These are phyloP conservation scores for Erynnis tages DNA, from an alignment of 2,888 invertebrate genomes.

Conservation along the genomic window DNA sequence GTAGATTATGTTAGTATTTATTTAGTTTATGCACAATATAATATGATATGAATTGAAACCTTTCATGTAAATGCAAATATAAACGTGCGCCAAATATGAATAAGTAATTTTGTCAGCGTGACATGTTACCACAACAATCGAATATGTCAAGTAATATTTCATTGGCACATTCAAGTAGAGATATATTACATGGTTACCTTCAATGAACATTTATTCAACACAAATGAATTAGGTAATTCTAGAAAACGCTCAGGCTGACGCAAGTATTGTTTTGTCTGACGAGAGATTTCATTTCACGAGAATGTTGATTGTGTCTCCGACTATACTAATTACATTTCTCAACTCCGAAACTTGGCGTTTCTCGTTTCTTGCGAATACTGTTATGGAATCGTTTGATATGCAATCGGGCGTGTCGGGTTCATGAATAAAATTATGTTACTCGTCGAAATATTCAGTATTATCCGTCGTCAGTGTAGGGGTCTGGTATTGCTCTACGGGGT, in stretches of 20 bases:
- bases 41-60: too few relatives aligned
- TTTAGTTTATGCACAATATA: too few relatives aligned
- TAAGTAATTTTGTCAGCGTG: background rate
- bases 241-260: conserved; percentile 1
- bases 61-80: too few relatives aligned
- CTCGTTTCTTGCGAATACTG: conserved; percentile 45
- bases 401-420: conserved; percentile 55
- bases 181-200: background rate
- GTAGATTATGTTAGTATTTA: too few relatives aligned
- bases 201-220: background rate
- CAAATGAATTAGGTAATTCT: conserved; percentile 3
- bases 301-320: conserved; percentile 34
- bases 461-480: conserved; percentile 57
- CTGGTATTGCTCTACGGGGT: conserved; percentile 70
- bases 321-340: conserved; percentile 33
- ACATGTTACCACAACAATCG: too few relatives aligned
- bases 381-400: conserved; percentile 51
- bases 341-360: conserved; percentile 30
- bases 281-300: conserved; percentile 32
- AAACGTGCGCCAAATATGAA: too few relatives aligned
- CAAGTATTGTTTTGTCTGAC: conserved; percentile 16
- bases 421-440: conserved; percentile 74
- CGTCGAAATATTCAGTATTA: conserved; percentile 68
- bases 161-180: background rate
- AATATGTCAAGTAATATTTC: background rate